Percentiles rank a stretch among this genome's conserved stretches.
These are phyloP conservation scores for Hirtodrosophila duncani DNA, from an alignment of 2,888 invertebrate species.

Conservation along the genomic window DNA sequence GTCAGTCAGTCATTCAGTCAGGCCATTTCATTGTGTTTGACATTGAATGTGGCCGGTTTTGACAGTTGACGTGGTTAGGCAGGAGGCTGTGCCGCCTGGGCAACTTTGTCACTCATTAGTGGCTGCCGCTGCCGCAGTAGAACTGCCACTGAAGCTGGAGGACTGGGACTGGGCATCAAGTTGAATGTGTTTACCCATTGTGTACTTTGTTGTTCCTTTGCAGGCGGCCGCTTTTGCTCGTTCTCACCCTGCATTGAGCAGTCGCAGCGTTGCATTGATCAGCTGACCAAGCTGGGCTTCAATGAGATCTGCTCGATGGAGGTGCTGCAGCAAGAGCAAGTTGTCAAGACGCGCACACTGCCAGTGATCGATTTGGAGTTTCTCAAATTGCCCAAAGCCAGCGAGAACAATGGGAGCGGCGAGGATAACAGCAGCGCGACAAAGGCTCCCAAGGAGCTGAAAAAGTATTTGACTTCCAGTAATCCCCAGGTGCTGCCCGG, in stretches of 20 bases:
- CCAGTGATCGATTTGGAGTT: conserved; percentile 85
- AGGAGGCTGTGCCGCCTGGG: conserved; percentile 22
- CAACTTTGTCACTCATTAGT: conserved; percentile 60
- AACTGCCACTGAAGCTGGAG: conserved; percentile 3
- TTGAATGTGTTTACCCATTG: background rate
- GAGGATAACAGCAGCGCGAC: no score
- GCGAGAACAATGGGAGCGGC: conserved; percentile 33
- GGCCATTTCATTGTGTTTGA: conserved; percentile 60
- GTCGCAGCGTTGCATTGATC: conserved; percentile 91
- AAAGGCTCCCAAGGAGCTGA: conserved; percentile 78
- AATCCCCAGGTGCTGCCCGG: conserved; percentile 89
- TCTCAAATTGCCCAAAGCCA: conserved; percentile 79
- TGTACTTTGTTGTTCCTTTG: conserved; percentile 4
- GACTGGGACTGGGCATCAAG: background rate
- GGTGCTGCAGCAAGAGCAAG: conserved; percentile 88
- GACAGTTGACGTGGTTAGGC: conserved; percentile 57
- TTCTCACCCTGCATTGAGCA: conserved; percentile 99
- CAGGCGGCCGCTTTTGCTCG: conserved; percentile 96
- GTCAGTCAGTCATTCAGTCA: conserved; percentile 44
- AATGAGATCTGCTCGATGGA: conserved; percentile 92
- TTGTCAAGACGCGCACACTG: conserved; percentile 83
- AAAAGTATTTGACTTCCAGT: conserved; percentile 83
- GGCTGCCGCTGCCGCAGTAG: conserved; percentile 15
- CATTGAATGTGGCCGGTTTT: conserved; percentile 67
- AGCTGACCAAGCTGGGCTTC: conserved; percentile 86